phyloP scores from a whole-genome alignment of 2,113 vertebrate species.

The Tetrax tetrax region DNA sequence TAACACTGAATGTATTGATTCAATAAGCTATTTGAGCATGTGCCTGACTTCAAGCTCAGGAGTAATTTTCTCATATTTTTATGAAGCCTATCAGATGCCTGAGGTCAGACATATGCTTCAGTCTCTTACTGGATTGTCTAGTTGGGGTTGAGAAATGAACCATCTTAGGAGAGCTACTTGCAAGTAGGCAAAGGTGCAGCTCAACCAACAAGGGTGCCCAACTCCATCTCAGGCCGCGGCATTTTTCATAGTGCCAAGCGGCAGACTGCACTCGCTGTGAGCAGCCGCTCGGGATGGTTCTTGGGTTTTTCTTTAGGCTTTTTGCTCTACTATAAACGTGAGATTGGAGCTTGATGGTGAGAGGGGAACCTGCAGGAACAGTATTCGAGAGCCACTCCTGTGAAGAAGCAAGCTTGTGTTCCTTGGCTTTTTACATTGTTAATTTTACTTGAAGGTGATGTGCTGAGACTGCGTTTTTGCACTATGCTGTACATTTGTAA shows the following conservation, averaged over 20 bases:
- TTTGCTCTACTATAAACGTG: not conserved
- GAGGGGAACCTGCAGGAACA: not conserved
- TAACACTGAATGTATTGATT: not conserved
- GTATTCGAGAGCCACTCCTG: not conserved
- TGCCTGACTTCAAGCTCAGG: not conserved
- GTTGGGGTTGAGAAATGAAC: not conserved
- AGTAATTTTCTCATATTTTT: not conserved
- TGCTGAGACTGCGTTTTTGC: conserved; percentile 67
- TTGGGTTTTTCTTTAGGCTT: conserved; percentile 24
- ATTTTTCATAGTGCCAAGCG: accelerated
- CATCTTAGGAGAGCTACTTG: not conserved
- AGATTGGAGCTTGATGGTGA: not conserved
- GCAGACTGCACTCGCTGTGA: accelerated
- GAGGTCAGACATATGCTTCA: not conserved
- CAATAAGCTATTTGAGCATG: not conserved
- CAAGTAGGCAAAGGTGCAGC: not conserved
- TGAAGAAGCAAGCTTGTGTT: not conserved
- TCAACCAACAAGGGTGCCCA: not conserved
- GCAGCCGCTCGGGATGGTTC: not conserved
- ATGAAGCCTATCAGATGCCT: not conserved
- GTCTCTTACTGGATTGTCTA: not conserved
- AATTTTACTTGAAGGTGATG: conserved; percentile 62
- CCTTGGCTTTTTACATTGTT: conserved; percentile 30
- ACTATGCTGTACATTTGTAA: conserved; percentile 78
- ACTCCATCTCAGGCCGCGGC: not conserved